Conservation (phyloP, 2,797 vertebrate species). For the Clarias laeviceps region DNA sequence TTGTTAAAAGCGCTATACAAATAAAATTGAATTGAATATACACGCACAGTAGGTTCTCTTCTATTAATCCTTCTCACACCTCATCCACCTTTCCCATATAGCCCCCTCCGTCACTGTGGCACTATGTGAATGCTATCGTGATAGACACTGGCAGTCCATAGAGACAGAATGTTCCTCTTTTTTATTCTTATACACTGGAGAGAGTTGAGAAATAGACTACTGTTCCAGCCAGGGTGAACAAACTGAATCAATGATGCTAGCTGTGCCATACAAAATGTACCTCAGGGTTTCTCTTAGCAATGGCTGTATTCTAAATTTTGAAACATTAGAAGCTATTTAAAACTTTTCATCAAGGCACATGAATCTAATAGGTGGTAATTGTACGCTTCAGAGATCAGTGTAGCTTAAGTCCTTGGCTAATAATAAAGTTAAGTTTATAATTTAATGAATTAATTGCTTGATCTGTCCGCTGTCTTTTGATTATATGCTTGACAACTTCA, state of each 20-base stretch:
- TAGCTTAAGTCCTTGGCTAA: not conserved
- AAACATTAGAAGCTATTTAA: not conserved
- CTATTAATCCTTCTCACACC: not conserved
- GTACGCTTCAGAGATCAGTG: not conserved
- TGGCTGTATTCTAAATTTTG: not conserved
- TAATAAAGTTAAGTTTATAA: no score
- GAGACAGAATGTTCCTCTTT: not conserved
- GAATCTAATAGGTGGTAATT: not conserved
- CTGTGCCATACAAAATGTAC: not conserved
- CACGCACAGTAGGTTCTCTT: not conserved
- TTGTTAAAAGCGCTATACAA: no score
- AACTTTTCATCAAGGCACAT: not conserved
- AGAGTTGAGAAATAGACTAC: not conserved
- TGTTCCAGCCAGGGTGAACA: not conserved
- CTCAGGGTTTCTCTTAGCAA: not conserved
- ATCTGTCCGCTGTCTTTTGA: no score
- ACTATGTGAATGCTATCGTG: not conserved
- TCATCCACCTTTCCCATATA: not conserved
- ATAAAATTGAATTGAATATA: not conserved
- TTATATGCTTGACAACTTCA: no score
- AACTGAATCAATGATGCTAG: not conserved
- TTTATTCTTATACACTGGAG: not conserved
- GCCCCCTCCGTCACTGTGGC: not conserved
- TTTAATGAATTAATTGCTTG: no score
- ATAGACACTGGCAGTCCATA: not conserved